Conservation (phyloP, 2,113 vertebrate species). For the Xiphophorus hellerii region DNA sequence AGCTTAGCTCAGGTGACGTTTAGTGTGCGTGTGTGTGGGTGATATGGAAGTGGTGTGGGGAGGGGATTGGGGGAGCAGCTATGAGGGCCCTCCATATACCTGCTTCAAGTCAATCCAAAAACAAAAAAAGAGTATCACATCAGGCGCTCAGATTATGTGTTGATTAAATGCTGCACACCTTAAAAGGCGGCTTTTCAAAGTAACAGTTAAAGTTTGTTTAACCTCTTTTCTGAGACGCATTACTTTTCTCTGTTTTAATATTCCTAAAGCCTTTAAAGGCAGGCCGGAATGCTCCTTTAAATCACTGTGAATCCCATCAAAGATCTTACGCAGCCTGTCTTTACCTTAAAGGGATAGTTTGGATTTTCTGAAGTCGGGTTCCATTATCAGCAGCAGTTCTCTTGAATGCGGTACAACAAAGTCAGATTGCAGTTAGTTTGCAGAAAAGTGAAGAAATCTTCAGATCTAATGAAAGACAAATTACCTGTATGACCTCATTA, state of each 20-base stretch:
- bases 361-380: neutral
- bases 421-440: neutral
- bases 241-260: slow-evolving; percentile 53
- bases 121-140: slow-evolving; percentile 68
- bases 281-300: slow-evolving; percentile 48
- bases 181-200: slow-evolving; percentile 66
- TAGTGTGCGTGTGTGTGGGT: slow-evolving; percentile 13
- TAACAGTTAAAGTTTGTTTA: slow-evolving; percentile 51
- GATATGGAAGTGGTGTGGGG: neutral
- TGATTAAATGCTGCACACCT: slow-evolving; percentile 53
- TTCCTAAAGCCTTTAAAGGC: slow-evolving; percentile 56
- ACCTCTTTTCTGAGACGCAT: slow-evolving; percentile 53
- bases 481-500: neutral
- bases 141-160: slow-evolving; percentile 58
- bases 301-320: slow-evolving; percentile 11
- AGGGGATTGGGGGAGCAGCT: slow-evolving; percentile 4
- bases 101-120: slow-evolving; percentile 59
- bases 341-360: neutral
- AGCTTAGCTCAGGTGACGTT: slow-evolving; percentile 75
- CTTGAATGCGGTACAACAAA: neutral
- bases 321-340: neutral
- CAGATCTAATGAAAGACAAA: neutral
- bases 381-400: neutral
- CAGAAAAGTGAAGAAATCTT: neutral
- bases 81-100: slow-evolving; percentile 78